Evolutionary conservation across 2,113 vertebrate species (phyloP).

Genomic region (Daphoenositta chrysoptera): DNA sequence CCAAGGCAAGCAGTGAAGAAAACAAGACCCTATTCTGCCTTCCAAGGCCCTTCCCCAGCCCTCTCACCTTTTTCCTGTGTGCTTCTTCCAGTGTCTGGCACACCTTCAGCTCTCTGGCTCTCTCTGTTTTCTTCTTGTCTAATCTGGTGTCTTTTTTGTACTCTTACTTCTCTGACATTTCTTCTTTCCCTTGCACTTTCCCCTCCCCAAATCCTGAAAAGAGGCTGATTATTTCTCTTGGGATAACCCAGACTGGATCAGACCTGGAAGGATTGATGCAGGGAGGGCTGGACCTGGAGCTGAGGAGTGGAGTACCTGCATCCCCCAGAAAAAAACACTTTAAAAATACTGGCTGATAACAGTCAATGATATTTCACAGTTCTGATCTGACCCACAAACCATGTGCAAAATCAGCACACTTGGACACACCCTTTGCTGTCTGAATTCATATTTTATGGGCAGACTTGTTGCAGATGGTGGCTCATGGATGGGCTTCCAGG

Average conservation of each 20-base stretch:
- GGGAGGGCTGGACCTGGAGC: fast-evolving
- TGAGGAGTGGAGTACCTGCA: background rate
- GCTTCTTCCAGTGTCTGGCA: background rate
- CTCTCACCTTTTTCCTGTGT: background rate
- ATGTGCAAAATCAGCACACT: background rate
- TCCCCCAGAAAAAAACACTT: background rate
- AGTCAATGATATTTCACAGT: background rate
- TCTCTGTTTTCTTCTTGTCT: background rate
- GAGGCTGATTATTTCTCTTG: background rate
- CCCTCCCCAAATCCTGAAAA: background rate
- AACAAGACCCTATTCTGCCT: background rate
- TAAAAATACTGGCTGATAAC: background rate
- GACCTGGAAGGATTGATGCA: background rate
- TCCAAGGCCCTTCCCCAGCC: background rate
- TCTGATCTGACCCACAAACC: background rate
- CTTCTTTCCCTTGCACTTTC: background rate
- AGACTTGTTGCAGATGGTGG: background rate
- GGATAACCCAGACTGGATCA: background rate
- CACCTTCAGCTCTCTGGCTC: background rate
- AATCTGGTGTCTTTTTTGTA: background rate
- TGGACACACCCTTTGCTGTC: background rate
- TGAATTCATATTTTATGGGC: background rate
- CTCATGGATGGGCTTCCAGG: background rate
- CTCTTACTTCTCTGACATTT: background rate
- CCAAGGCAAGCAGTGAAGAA: background rate